Base-by-base conservation (phyloP, 2,797 vertebrate genomes). In the Argyrosomus regius region DNA sequence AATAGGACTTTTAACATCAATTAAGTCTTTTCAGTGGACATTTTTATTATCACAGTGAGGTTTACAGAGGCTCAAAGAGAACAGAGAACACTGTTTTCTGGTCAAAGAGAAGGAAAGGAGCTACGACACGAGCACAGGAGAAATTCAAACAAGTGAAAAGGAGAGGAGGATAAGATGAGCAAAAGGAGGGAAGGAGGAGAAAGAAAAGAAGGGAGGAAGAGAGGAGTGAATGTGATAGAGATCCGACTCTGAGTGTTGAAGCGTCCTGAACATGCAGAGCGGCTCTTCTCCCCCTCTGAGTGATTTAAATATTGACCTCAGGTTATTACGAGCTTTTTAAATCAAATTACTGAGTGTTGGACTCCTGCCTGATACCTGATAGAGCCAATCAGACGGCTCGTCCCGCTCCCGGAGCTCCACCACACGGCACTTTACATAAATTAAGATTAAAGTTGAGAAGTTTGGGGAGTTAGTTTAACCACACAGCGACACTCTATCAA, bases 331-430 rank as follows among this genome's bases (percentile, higher is more conserved):
- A 84, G 78, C 79, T 89, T 79, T 79, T 87, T 86, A 90, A 94
- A 93, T 94, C 90, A 94, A 95, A 95, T 95, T 92, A 94, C 85
- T 8, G 39, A 65, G 89, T 59, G 86, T 91, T 90, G 89, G 89
- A 81, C 84, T 84, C 78, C 86, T 90, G 91, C 90, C 89, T 90
- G 89, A 93, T 90, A 81, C 87, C 84, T 77, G 88, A 87, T 86
- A 76, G 80, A 80, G 82, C 87, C 90, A 90, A 89, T 92, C 92
- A 90, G 83, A 86, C 83, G 68, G 63, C 84, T 87, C 80, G 79
- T 75, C 78, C 86, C 62, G 82, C 87, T 88, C 88, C 86, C 28
- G 69, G 76, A 85, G 84, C 85, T 83, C 60, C 86, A 56, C 77
- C 88, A 88, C 88, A 77, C 83, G 66, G 78, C 90, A 87, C 86